Conservation (phyloP, 2,797 vertebrate species). For the Alosa sapidissima region DNA sequence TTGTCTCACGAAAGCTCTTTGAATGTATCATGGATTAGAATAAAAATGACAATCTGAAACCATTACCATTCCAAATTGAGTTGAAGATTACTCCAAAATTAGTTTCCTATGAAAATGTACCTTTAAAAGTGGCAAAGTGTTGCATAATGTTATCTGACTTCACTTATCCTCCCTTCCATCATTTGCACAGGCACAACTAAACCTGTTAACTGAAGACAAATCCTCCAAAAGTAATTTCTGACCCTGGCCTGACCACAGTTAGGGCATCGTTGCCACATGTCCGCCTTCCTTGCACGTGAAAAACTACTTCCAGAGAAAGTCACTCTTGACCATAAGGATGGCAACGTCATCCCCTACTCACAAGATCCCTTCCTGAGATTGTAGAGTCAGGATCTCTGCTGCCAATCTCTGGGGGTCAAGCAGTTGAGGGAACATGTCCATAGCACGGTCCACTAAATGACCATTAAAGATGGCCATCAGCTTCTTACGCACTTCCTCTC, state of each 20-base stretch:
- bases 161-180: background rate
- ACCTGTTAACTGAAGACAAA: no score
- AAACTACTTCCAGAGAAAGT: background rate
- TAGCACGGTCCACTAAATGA: conserved; percentile 70
- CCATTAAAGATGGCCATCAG: conserved; percentile 71
- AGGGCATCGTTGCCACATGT: background rate
- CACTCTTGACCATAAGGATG: background rate
- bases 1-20: background rate
- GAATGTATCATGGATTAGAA: no score
- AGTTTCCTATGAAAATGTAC: background rate
- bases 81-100: no score
- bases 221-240: no score
- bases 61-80: no score
- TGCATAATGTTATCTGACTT: no score
- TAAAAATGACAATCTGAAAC: no score
- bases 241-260: no score
- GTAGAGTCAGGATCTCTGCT: conserved; percentile 69
- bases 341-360: conserved; percentile 10
- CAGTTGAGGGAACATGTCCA: conserved; percentile 68
- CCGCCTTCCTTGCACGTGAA: background rate
- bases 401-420: conserved; percentile 71
- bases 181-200: background rate
- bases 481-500: conserved; percentile 69
- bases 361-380: conserved; percentile 59
- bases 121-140: background rate